phyloP scores from a whole-genome alignment of 2,113 vertebrate genomes.

The Xiphias gladius region DNA sequence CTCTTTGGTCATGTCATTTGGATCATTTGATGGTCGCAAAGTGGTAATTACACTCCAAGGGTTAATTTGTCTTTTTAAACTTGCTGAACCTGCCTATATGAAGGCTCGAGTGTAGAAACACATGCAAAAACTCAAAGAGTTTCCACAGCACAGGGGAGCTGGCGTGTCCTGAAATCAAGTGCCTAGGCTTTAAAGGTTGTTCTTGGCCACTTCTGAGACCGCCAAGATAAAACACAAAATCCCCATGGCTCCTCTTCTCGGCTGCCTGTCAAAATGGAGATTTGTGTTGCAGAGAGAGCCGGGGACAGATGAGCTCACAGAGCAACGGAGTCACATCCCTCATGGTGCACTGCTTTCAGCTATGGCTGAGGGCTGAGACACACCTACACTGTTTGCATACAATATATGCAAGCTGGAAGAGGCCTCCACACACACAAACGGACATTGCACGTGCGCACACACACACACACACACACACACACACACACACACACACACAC shows the following conservation, averaged over 20 bases:
- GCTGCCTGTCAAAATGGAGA: constrained; percentile 54
- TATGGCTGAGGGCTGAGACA: constrained; percentile 20
- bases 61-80: constrained; percentile 70
- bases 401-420: background rate
- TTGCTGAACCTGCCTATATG: constrained; percentile 28
- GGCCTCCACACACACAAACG: background rate
- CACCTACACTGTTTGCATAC: constrained; percentile 9
- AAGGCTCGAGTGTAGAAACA: constrained; percentile 9
- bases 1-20: constrained; percentile 41
- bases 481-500: constrained; percentile 13
- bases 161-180: constrained; percentile 47
- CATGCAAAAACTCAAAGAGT: constrained; percentile 30
- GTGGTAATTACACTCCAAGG: constrained; percentile 62
- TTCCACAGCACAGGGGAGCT: background rate
- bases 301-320: constrained; percentile 33
- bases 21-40: constrained; percentile 54
- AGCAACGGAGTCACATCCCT: constrained; percentile 47
- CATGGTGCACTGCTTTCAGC: constrained; percentile 44
- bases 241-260: constrained; percentile 34
- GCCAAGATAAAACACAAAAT: constrained; percentile 54
- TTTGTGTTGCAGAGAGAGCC: constrained; percentile 35
- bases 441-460: background rate
- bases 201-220: constrained; percentile 57
- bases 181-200: constrained; percentile 60
- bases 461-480: background rate